Conservation (phyloP, 2,113 vertebrate genomes). For the Myotis davidii region DNA sequence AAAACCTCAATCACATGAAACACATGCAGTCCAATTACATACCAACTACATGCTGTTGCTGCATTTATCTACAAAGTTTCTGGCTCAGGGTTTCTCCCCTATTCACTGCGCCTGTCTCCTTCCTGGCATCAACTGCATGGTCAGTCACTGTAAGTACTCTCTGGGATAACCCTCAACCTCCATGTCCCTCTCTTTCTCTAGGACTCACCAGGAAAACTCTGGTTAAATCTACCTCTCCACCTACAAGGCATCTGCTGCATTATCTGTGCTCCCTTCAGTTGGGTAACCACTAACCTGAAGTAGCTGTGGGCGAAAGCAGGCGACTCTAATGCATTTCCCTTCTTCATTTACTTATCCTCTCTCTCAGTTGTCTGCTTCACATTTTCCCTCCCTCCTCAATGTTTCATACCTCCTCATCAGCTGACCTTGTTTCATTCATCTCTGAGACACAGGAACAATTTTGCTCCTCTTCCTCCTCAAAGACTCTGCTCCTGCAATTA, state of each 20-base stretch:
- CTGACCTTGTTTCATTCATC: not conserved
- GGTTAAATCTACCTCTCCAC: not conserved
- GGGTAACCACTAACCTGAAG: not conserved
- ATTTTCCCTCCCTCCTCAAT: not conserved
- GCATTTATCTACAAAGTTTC: not conserved
- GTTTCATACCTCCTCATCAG: not conserved
- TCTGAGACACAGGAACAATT: not conserved
- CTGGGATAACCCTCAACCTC: not conserved
- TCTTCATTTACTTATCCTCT: not conserved
- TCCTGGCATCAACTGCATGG: not conserved
- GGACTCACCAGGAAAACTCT: not conserved
- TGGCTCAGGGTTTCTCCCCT: not conserved
- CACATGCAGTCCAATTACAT: not conserved
- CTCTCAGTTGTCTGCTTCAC: not conserved
- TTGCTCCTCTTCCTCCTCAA: not conserved
- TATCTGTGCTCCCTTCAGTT: not conserved
- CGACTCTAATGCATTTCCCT: not conserved
- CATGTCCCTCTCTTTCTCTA: not conserved
- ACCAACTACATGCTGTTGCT: accelerated
- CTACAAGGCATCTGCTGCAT: too few relatives aligned
- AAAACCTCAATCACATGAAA: not conserved
- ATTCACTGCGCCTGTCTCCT: not conserved
- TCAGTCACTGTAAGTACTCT: not conserved
- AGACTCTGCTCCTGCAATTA: not conserved
- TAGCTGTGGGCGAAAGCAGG: not conserved